Evolutionary conservation across 2,888 invertebrate genomes (phyloP), one percentile per base, ranked within the genome.

Genomic region (Myopa tessellatipennis): DNA sequence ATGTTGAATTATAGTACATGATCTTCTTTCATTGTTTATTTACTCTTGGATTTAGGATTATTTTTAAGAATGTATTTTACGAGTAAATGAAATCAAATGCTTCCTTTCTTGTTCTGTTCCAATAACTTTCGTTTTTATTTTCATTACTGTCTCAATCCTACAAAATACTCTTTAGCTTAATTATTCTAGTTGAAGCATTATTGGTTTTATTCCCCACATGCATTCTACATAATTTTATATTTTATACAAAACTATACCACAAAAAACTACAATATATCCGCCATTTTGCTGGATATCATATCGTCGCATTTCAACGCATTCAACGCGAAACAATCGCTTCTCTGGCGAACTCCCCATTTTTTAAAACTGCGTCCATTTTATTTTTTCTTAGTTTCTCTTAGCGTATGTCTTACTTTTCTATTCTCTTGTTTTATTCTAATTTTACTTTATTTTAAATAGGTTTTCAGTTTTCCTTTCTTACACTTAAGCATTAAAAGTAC

Each of bases 71-170:
- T 26, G 26, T 26, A 26, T 26, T 26, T 26, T 26, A 26, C 26
- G 26, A 26, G 26, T 26, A 26, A 26, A 26, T 26, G 26, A 26
- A 26, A 26, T 26, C 2, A 26, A 26, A 26, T 26, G 26, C 26
- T 26, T 26, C 26, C 26, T 26, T 26, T 26, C 26, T 26, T 26
- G 26, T 26, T 26, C 26, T 26, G 26, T 26, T 26, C 2, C 26
- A 1, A 1, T 26, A 26, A 26, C 2, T 1, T 26, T 26, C 2
- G 26, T 2, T 63, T 16, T 12, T 34, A 38, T 65, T 58, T 65
- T 52, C n/a, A 45, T 55, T 55, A 26, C 83, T 82, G 72, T 81
- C 75, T 85, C 58, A 71, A 79, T 70, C 70, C 74, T 78, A 78
- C 71, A 78, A 78, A 78, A 74, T 65, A 71, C 18, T 16, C n/a